These are phyloP conservation scores for Calliopsis andreniformis DNA, from an alignment of 1,140 invertebrate species.

Conservation along the genomic window DNA sequence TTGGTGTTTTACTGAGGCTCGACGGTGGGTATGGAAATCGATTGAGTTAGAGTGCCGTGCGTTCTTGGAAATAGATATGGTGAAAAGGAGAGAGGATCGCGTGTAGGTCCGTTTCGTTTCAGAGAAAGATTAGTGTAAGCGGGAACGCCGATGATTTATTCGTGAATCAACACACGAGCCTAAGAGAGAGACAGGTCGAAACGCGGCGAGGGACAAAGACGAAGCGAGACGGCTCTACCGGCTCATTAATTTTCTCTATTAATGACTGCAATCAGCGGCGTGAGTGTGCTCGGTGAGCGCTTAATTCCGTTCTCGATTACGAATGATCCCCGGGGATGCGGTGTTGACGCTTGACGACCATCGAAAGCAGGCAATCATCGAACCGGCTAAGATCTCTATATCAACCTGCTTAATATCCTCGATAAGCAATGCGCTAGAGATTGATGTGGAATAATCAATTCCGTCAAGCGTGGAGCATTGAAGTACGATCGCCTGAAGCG, in stretches of 20 bases:
- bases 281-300: constrained; percentile 57
- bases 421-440: neutral
- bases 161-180: constrained; percentile 47
- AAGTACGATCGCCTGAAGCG: neutral
- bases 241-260: constrained; percentile 69
- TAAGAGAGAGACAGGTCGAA: constrained; percentile 50
- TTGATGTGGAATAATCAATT: constrained; percentile 17
- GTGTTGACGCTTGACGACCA: constrained; percentile 58
- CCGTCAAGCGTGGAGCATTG: neutral
- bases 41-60: neutral
- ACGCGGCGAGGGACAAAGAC: constrained; percentile 54
- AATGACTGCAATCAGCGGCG: constrained; percentile 64
- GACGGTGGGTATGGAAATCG: neutral
- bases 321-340: constrained; percentile 55
- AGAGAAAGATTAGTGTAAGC: constrained; percentile 14
- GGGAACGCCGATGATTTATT: constrained; percentile 63
- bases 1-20: no score
- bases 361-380: constrained; percentile 58
- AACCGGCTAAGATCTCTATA: constrained; percentile 58
- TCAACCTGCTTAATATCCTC: constrained; percentile 49
- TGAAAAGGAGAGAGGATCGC: neutral
- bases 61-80: neutral
- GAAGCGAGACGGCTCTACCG: constrained; percentile 49
- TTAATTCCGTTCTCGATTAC: constrained; percentile 67
- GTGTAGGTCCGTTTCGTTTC: constrained; percentile 19